phyloP scores from a whole-genome alignment of 2,113 vertebrate species.

The Lanius ludovicianus region DNA sequence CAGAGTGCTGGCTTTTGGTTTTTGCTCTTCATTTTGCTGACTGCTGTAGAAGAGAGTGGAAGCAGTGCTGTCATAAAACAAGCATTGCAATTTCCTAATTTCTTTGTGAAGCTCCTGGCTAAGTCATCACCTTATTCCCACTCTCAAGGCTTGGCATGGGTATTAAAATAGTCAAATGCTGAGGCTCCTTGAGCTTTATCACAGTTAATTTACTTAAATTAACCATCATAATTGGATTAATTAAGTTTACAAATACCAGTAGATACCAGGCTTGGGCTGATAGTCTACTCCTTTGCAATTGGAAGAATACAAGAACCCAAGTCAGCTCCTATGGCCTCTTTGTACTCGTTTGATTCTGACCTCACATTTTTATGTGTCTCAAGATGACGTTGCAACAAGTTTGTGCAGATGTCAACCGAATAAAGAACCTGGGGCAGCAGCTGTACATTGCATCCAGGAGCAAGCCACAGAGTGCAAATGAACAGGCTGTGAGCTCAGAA shows the following conservation, averaged over 20 bases:
- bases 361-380: neutral
- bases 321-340: neutral
- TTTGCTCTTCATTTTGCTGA: neutral
- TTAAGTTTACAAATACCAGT: neutral
- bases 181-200: neutral
- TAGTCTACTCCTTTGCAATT: neutral
- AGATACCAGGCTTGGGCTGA: neutral
- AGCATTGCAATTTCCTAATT: neutral
- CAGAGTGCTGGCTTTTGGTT: neutral
- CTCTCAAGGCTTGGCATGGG: neutral
- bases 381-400: slow-evolving; percentile 85
- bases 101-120: neutral
- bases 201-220: neutral
- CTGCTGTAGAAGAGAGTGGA: neutral
- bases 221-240: neutral
- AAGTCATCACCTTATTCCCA: neutral
- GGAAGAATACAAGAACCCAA: neutral
- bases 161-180: neutral
- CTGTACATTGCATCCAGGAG: slow-evolving; percentile 76
- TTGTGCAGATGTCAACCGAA: slow-evolving; percentile 81
- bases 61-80: neutral
- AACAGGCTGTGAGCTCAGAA: neutral
- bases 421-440: slow-evolving; percentile 82
- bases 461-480: slow-evolving; percentile 38
- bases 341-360: neutral